Base-by-base conservation (phyloP, 2,888 invertebrate genomes). In the Seira musarum region DNA sequence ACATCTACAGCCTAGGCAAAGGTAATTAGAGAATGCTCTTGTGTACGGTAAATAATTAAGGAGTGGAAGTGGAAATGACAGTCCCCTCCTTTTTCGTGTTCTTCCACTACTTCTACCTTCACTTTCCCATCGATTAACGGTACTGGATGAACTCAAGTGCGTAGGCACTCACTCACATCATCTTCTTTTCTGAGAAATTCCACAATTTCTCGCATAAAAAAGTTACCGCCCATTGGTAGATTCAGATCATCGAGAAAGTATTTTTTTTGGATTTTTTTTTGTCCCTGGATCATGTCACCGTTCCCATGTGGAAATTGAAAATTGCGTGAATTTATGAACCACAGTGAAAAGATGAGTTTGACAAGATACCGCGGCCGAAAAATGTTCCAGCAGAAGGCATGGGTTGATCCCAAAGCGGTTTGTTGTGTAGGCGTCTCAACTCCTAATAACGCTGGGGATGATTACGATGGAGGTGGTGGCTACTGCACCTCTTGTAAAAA, bases 41-140 rank as follows among this genome's bases (percentile, higher is more conserved):
- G 60, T 60, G 60, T 60, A 60, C 13, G 21, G 21, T 60, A 60
- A 19, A 60, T 60, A 60, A 60, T 60, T 60, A 60, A 60, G 60
- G 60, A 60, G 60, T 60, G 60, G 60, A 60, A 60, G 60, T 60
- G 60, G 60, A 60, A 60, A 60, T 60, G 60, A 60, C 60, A 60
- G 60, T 60, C 60, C 19, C 60, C 60, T 60, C 60, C 60, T 60
- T 21, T 60, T 60, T 60, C 60, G 21, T 60, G 60, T 60, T 60
- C 60, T 60, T 60, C 60, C 60, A 60, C 60, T 22, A n/a, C 60
- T 21, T 19, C 22, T 21, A 60, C 60, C 22, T 60, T 60, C n/a
- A 15, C 5, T n/a, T 57, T 57, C 60, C 21, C 60, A 60, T 60
- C 22, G 60, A 60, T 60, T 60, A 60, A 21, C 21, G n/a, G 60